Base-by-base conservation (phyloP, 2,888 invertebrate species). In the Heliconius cydno region DNA sequence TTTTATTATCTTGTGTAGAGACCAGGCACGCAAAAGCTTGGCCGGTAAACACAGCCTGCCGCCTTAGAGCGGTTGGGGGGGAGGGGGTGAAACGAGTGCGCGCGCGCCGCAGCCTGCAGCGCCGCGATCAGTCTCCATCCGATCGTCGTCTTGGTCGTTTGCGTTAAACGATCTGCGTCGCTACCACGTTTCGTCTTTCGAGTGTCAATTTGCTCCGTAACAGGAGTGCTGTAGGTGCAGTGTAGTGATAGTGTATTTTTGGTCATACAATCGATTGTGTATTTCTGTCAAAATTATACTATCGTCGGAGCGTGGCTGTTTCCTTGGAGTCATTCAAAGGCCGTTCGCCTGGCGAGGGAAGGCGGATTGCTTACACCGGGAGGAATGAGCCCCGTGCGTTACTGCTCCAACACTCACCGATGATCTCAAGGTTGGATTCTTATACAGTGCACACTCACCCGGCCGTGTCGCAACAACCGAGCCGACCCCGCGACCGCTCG, bases 371-470 rank as follows among this genome's bases (percentile, higher is more conserved):
- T 90, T 90, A 88, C 86, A 91, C 91, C 92, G 94, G 95, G 94
- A 95, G 94, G 94, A 94, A 95, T 95, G 95, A 94, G 94, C 94
- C 94, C 94, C 92, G 94, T 89, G 90, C 90, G 93, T 89, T 90
- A 93, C 90, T 90, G 90, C 86, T 92, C 90, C 90, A 89, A 90
- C 91, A 93, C 93, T 92, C 92, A 94, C 94, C 95, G 94, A 95
- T 95, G 95, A 95, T 94, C 94, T 94, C 94, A 93, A 94, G 95
- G 95, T 95, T 92, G 90, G 93, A 87, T 89, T 87, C 85, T 87
- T 41, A 65, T 66, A 46, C 65, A 46, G 65, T 84, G 85, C 84
- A 82, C 82, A 82, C 82, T 83, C 83, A 80, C 83, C 80, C 81
- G 81, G 85, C 86, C 84, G 87, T 92, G 91, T 91, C 90, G 92